Base-by-base conservation (phyloP, 2,113 vertebrate genomes). In the Pseudopipra pipra region DNA sequence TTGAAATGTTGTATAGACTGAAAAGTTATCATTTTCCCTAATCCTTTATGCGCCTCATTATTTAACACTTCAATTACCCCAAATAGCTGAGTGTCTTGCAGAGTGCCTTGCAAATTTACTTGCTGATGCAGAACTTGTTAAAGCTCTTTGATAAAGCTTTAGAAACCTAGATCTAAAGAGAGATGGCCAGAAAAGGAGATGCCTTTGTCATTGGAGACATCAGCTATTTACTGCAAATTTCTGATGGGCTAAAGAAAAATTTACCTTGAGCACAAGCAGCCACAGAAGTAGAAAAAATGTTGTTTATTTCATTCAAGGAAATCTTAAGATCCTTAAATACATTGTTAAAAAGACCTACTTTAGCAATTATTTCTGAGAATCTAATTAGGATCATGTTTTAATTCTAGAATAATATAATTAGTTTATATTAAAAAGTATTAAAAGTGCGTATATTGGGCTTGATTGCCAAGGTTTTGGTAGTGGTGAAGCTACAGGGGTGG, bases 401-500 rank as follows among this genome's bases (percentile, higher is more conserved):
- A 63, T 28, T 74, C 39, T 18, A 62, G 21, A 86, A 65, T 35
- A 52, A 54, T 27, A 24, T 5, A 46, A 70, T 4, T 16, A 28
- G 28, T 68, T 54, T 78, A 33, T 74, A 59, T 44, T 28, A 70
- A 8, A 19, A 55, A 74, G 18, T 20, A 49, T 24, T 58, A 24
- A 18, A 77, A 81, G 4, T 23, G 3, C 33, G 2, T 43, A 5
- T 62, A 54, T 13, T 51, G 5, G 4, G 2, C 46, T 72, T 85
- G 7, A 3, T 1, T 28, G 6, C 11, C 31, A 71, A 71, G 22
- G 5, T 14, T 88, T 71, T 35, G 11, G 9, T 22, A 68, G 21
- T 0, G 1, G 18, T 6, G 15, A 10, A 8, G 14, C 20, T 73
- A 67, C 3, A 51, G 21, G 4, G 6, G 8, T 55, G 44, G 12